Conservation (phyloP, 1,140 invertebrate species). For the Plodia interpunctella region DNA sequence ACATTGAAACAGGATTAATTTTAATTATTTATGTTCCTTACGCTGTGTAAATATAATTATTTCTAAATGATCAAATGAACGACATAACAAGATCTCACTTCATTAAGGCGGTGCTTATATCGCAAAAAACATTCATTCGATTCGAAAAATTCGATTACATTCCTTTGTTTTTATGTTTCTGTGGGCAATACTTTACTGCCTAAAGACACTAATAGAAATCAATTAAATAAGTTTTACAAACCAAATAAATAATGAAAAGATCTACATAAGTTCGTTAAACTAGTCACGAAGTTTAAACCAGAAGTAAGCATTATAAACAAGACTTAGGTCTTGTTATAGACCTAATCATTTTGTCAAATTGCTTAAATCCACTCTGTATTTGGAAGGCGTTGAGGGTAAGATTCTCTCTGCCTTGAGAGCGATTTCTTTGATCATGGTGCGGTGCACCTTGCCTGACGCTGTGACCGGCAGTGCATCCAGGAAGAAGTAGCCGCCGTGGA, state of each 20-base stretch:
- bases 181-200: too few relatives aligned
- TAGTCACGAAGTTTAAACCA: too few relatives aligned
- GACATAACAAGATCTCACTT: neutral
- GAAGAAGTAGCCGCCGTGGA: conserved; percentile 24
- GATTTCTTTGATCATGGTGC: conserved; percentile 25
- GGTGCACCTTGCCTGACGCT: conserved; percentile 24
- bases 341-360: neutral
- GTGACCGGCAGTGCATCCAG: conserved; percentile 24
- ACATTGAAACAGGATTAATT: too few relatives aligned
- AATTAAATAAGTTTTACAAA: too few relatives aligned
- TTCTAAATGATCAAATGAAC: neutral
- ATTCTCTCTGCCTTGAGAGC: conserved; percentile 15
- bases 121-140: too few relatives aligned
- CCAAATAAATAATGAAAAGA: too few relatives aligned
- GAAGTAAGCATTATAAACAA: too few relatives aligned
- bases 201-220: too few relatives aligned
- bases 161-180: too few relatives aligned
- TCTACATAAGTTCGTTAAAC: too few relatives aligned
- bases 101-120: neutral
- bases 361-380: neutral
- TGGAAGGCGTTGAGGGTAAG: neutral
- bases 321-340: too few relatives aligned
- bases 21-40: too few relatives aligned
- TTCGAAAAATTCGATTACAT: neutral
- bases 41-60: neutral